Evolutionary conservation across 2,888 invertebrate genomes (phyloP).

Genomic region (Stictocephala bisonia): DNA sequence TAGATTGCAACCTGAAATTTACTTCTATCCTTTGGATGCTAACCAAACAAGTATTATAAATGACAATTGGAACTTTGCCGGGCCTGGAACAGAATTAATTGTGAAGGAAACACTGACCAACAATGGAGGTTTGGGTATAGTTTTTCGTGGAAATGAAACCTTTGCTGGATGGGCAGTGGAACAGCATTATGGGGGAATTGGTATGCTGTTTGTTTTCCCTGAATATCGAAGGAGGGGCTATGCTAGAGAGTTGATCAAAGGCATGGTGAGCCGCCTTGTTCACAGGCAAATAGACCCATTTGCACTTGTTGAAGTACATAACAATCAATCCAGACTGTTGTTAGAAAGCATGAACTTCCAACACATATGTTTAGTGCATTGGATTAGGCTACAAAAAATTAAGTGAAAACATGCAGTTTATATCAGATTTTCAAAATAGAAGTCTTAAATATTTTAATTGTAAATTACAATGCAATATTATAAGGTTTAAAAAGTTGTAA

Average conservation of each 20-base stretch:
- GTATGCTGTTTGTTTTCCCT: conserved; percentile 19
- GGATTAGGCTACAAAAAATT: conserved; percentile 18
- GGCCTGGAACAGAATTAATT: not conserved
- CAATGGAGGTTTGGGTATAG: conserved; percentile 14
- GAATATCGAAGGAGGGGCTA: conserved; percentile 22
- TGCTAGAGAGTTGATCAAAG: conserved; percentile 8
- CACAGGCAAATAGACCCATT: conserved; percentile 25
- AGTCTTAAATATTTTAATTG: too few relatives aligned
- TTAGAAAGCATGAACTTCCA: conserved; percentile 18
- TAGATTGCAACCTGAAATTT: not conserved
- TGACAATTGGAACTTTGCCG: conserved; percentile 11
- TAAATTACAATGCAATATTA: too few relatives aligned
- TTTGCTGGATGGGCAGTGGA: conserved; percentile 28
- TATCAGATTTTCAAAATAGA: too few relatives aligned
- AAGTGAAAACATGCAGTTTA: too few relatives aligned
- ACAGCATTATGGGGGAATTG: conserved; percentile 36
- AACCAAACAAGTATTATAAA: not conserved
- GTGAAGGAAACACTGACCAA: not conserved
- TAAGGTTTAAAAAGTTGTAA: too few relatives aligned
- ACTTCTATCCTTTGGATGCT: not conserved
- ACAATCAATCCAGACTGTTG: not conserved
- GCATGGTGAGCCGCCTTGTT: not conserved
- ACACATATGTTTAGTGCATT: conserved; percentile 27
- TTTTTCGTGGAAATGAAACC: conserved; percentile 8
- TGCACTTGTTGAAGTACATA: conserved; percentile 14